Conservation (phyloP, 2,797 vertebrate genomes). For the Geotrypetes seraphini region DNA sequence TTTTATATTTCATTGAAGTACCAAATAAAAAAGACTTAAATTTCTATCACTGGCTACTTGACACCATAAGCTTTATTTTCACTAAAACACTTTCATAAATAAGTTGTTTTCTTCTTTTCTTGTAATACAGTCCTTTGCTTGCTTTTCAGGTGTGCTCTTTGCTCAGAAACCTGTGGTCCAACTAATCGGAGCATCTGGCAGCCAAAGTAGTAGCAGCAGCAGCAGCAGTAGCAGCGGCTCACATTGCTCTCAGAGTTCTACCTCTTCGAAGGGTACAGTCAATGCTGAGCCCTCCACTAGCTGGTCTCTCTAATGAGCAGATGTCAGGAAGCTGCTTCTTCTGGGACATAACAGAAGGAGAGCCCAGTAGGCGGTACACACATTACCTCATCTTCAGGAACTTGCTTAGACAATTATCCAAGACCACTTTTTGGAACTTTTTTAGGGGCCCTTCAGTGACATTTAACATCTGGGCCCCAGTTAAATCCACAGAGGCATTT, state of each 20-base stretch:
- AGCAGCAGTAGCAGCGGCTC: conserved; percentile 38
- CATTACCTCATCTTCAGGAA: conserved; percentile 51
- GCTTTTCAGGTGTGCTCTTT: conserved; percentile 75
- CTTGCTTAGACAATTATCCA: conserved; percentile 19
- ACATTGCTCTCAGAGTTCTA: conserved; percentile 77
- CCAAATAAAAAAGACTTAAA: no score
- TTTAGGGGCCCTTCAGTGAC: no score
- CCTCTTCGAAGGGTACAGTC: conserved; percentile 78
- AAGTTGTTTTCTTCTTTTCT: no score
- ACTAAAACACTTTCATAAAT: no score
- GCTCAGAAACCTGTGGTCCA: conserved; percentile 78
- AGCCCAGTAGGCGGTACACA: conserved; percentile 23
- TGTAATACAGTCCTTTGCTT: no score
- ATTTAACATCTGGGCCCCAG: no score
- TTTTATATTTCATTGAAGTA: no score
- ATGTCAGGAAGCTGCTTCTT: conserved; percentile 6
- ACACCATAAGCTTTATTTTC: no score
- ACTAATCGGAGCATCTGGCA: conserved; percentile 63
- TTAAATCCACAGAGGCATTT: no score
- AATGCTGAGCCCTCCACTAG: conserved; percentile 76
- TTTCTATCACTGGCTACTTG: no score
- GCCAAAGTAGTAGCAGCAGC: conserved; percentile 52
- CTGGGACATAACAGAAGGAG: background rate
- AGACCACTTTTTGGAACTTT: conserved; percentile 11
- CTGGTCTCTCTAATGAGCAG: conserved; percentile 81